Evolutionary conservation across 2,797 vertebrate genomes (phyloP).

Genomic region (Heteromormyrus szaboi): DNA sequence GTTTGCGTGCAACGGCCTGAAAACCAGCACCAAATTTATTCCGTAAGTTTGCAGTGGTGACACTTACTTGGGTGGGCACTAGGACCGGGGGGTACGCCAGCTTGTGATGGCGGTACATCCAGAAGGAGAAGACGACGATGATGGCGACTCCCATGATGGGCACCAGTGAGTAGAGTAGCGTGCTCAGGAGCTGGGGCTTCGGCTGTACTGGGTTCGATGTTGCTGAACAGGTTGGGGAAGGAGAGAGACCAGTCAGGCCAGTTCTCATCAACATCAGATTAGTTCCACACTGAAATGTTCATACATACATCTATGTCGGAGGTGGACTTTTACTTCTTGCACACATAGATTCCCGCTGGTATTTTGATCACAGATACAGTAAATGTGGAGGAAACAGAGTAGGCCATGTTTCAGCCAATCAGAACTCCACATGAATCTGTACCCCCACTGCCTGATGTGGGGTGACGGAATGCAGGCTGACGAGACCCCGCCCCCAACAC

Average conservation of each 20-base stretch:
- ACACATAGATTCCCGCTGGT: background rate
- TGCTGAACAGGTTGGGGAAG: constrained; percentile 54
- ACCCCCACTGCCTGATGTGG: background rate
- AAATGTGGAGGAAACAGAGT: background rate
- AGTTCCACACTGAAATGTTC: background rate
- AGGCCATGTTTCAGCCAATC: background rate
- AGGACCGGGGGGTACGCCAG: constrained; percentile 93
- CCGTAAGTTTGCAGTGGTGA: background rate
- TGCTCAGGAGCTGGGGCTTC: constrained; percentile 87
- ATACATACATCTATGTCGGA: background rate
- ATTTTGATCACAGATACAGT: background rate
- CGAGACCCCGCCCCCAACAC: background rate
- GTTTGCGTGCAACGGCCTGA: background rate
- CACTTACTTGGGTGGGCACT: constrained; percentile 93
- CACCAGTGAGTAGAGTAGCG: constrained; percentile 89
- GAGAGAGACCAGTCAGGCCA: background rate
- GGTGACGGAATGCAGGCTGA: background rate
- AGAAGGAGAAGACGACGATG: constrained; percentile 89
- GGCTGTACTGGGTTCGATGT: constrained; percentile 85
- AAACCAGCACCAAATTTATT: background rate
- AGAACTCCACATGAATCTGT: background rate
- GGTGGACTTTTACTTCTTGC: background rate
- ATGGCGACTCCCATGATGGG: constrained; percentile 89
- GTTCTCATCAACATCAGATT: background rate
- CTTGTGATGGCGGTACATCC: constrained; percentile 98